Conservation (phyloP, 2,797 vertebrate genomes). For the Aquila chrysaetos region DNA sequence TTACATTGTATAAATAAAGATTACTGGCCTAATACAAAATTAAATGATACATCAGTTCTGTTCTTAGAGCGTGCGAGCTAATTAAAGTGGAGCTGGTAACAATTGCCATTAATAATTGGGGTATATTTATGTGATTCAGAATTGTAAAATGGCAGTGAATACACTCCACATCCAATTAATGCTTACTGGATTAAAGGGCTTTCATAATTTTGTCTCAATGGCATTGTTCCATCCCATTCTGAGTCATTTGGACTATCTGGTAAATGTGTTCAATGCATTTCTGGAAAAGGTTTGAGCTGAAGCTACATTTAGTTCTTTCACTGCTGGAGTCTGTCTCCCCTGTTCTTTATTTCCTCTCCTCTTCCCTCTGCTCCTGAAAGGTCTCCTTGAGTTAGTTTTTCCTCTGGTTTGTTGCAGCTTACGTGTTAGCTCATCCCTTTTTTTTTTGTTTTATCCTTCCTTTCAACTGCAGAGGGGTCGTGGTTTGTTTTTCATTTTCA, state of each 20-base stretch:
- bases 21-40: neutral
- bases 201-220: neutral
- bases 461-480: neutral
- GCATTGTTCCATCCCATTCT: neutral
- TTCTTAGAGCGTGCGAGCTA: neutral
- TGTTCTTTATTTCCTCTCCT: neutral
- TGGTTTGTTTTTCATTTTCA: neutral
- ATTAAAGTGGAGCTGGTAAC: slow-evolving; percentile 17
- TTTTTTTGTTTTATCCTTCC: neutral
- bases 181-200: neutral
- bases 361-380: neutral
- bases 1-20: neutral
- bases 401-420: neutral
- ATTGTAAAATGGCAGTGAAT: neutral
- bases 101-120: neutral
- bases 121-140: neutral
- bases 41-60: neutral
- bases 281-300: neutral
- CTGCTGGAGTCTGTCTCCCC: neutral
- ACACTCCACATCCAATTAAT: neutral
- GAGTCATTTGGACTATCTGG: neutral
- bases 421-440: neutral
- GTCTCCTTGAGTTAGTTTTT: neutral
- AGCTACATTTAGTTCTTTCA: neutral
- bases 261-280: neutral